Evolutionary conservation across 2,888 invertebrate genomes (phyloP).

Genomic region (Rotaria macrura): DNA sequence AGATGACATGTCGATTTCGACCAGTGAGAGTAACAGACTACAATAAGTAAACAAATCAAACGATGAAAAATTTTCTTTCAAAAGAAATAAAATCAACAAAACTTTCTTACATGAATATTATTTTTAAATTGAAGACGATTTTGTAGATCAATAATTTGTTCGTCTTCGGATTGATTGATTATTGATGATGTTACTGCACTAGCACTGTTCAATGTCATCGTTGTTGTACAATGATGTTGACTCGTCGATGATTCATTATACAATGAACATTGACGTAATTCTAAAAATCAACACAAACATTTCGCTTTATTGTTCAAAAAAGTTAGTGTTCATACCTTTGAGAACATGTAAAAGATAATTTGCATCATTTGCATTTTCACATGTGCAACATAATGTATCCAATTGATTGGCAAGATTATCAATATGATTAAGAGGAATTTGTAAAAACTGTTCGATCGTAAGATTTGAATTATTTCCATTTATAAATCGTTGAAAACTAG

Average conservation of each 20-base stretch:
- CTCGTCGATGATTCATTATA: not conserved
- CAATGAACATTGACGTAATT: not conserved
- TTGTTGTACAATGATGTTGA: not conserved
- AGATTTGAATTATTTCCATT: not conserved
- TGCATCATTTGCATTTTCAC: not conserved
- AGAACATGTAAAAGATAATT: slow-evolving; percentile 9
- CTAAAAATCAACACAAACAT: not conserved
- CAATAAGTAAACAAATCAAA: not conserved
- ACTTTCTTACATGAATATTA: not conserved
- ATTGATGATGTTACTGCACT: not conserved
- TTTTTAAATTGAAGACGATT: not conserved
- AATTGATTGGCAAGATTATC: not conserved
- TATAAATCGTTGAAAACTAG: slow-evolving; percentile 5
- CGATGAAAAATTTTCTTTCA: not conserved
- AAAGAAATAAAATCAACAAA: no score
- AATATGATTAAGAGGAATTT: not conserved
- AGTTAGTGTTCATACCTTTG: not conserved
- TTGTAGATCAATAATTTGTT: not conserved
- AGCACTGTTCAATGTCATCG: slow-evolving; percentile 7
- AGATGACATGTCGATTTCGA: not conserved
- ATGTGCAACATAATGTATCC: not conserved
- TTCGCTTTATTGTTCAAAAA: not conserved
- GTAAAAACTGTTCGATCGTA: not conserved
- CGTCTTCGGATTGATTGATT: not conserved
- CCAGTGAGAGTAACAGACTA: not conserved